Evolutionary conservation across 2,113 vertebrate species (phyloP), one percentile per base, ranked within the genome.

Genomic region (Pterocles gutturalis): DNA sequence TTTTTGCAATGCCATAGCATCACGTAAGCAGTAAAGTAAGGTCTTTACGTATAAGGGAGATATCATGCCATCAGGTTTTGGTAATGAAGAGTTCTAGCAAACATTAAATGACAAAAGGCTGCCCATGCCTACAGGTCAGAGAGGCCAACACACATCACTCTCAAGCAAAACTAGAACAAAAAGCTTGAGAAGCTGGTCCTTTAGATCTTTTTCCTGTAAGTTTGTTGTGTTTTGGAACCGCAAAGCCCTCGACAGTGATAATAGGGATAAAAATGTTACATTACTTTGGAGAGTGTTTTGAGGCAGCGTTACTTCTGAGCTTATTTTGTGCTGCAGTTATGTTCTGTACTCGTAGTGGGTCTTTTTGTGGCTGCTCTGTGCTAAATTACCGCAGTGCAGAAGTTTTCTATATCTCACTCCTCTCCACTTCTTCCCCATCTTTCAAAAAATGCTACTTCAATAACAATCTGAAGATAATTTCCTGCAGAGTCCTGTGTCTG

Each of bases 281-380:
- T 78, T 78, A 70, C 95, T 83, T 43, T 49, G 54, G 89, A 90
- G 89, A 91, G 49, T 33, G 43, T 81, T 96, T 89, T 54, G 80
- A 89, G 76, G 25, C 71, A 89, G 43, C 2, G 1, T 58, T 88
- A 51, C 43, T 92, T 91, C 1, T 2, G 65, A 75, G 85, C 84
- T 90, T 75, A 55, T 86, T 90, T 89, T 75, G 58, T 89, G 64
- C 34, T 90, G 60, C 48, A 51, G 64, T 81, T 77, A 11, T 67
- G 22, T 66, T 4, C 67, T 90, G 45, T 65, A 14, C 33, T 71
- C 11, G 1, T 29, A 45, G 67, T 17, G 57, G 15, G 25, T 5
- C 8, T 4, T 66, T 45, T 78, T 71, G 41, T 73, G 78, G 46
- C 11, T 92, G 33, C 25, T 78, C 38, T 64, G 65, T 81, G 76